Conservation (phyloP, 2,888 invertebrate species). For the Epirrhoe tristata region DNA sequence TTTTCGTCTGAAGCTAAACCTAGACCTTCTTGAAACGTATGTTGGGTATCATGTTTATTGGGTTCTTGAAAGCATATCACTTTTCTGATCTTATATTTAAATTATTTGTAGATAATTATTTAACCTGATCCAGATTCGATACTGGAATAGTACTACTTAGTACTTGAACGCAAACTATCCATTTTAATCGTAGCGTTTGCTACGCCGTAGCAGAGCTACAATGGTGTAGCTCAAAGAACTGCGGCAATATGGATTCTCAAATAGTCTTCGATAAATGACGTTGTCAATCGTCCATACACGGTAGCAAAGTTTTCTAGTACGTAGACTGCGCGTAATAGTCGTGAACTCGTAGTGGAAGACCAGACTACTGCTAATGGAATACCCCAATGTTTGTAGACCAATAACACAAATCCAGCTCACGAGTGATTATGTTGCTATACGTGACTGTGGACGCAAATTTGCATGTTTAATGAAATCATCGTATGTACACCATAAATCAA, state of each 20-base stretch:
- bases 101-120: too few species aligned
- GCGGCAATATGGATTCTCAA: not conserved
- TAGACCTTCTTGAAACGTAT: not conserved
- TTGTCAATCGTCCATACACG: not conserved
- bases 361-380: slow-evolving; percentile 29
- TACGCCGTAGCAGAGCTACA: too few species aligned
- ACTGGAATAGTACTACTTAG: too few species aligned
- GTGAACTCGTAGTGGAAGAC: slow-evolving; percentile 4
- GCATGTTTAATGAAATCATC: slow-evolving; percentile 79
- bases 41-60: not conserved
- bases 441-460: slow-evolving; percentile 59
- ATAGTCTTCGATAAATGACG: not conserved
- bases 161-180: too few species aligned
- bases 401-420: slow-evolving; percentile 48
- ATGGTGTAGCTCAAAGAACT: too few species aligned
- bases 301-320: not conserved
- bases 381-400: slow-evolving; percentile 50
- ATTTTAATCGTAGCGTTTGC: too few species aligned
- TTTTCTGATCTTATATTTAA: too few species aligned
- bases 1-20: not conserved
- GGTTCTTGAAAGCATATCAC: too few species aligned
- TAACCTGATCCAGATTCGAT: too few species aligned
- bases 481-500: slow-evolving; percentile 51
- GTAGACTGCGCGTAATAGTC: not conserved
- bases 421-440: slow-evolving; percentile 59